phyloP scores from a whole-genome alignment of 2,113 vertebrate genomes.

The Sapayoa aenigma region DNA sequence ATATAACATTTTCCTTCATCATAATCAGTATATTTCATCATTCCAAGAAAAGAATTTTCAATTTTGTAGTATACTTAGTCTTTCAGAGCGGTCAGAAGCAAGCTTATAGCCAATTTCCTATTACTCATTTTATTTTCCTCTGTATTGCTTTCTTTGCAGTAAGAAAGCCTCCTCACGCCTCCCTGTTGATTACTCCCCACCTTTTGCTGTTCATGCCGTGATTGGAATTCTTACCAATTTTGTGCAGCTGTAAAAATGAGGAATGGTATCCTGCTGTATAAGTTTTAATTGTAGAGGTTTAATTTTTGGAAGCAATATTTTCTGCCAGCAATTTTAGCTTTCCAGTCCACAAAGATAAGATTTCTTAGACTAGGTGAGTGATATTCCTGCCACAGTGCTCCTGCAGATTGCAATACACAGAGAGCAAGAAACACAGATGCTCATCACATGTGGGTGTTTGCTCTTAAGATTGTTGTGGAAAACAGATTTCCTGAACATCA shows the following conservation, averaged over 20 bases:
- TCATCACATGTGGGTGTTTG: not conserved
- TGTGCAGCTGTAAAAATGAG: not conserved
- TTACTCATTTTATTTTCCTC: not conserved
- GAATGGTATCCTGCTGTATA: not conserved
- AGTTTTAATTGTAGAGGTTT: not conserved
- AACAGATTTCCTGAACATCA: not conserved
- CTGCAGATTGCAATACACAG: not conserved
- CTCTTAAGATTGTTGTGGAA: not conserved
- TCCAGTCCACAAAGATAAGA: not conserved
- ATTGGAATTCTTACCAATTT: not conserved
- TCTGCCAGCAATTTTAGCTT: not conserved
- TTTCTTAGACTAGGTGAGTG: not conserved
- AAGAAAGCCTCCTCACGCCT: not conserved
- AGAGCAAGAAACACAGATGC: not conserved
- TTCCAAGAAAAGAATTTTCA: not conserved
- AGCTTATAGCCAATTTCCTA: rapidly evolving
- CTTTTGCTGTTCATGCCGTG: not conserved
- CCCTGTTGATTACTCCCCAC: not conserved
- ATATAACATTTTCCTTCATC: not conserved
- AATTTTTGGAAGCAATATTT: not conserved
- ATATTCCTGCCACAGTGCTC: not conserved
- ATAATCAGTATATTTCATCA: not conserved
- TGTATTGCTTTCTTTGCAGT: not conserved
- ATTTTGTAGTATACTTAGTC: not conserved
- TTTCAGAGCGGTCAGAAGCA: not conserved